Evolutionary conservation across 2,113 vertebrate species (phyloP), one percentile per base, ranked within the genome.

Genomic region (Promerops cafer): DNA sequence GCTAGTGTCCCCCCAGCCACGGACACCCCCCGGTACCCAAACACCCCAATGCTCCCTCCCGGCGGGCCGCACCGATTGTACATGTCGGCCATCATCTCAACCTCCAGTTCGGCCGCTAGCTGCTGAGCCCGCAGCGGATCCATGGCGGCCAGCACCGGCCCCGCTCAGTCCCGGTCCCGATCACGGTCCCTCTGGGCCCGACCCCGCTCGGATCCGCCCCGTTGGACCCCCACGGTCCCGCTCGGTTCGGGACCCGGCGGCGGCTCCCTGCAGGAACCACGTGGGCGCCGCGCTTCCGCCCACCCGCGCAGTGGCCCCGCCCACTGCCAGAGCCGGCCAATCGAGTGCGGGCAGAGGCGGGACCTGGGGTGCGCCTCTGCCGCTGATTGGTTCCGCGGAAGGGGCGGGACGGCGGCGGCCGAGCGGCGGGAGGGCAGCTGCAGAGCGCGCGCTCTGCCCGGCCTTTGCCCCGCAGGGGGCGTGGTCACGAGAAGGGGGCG

Each of bases 21-120:
- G 26, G 37, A 28, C 26, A 50, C 2, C 10, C 17, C 9, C 31
- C 33, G 7, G 10, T 27, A 35, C 16, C 16, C 30, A 39, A 15
- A 5, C 7, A 40, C 9, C 22, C 66, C 35, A 16, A 2, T 22
- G 54, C 9, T 10, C 18, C 35, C 69, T 49, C 16, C 27, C 31
- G 37, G 76, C 27, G 77, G 33, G 60, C 69, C 83, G 64, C 84
- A 99, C 99, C 99, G 98, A 98, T 99, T 99, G 96, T 99, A 99
- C 99, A 99, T 99, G 96, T 99, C 99, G 16, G 99, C 99, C 99
- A 99, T 99, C 99, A 99, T 99, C 92, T 99, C 99, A 95, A 99
- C 99, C 97, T 99, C 99, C 91, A 99, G 98, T 96, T 99, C 99
- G 21, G 99, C 99, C 42, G 99, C 99, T 94, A 99, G 95, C 96